phyloP scores from a whole-genome alignment of 2,888 invertebrate genomes.

The Pogonocherus hispidulus region DNA sequence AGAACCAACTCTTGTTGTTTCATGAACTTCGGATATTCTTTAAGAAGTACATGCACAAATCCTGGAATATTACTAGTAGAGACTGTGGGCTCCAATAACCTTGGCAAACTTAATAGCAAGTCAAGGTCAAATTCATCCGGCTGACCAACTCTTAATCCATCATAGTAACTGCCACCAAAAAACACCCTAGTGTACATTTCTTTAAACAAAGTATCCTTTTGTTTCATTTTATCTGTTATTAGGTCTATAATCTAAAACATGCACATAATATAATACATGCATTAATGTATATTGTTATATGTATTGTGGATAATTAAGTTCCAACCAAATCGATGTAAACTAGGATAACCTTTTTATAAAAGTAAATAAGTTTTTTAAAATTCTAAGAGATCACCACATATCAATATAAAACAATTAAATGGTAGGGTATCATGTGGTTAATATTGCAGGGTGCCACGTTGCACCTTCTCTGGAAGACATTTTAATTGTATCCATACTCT shows the following conservation, averaged over 20 bases:
- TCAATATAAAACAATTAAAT: too few relatives aligned
- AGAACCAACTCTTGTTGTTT: constrained; percentile 60
- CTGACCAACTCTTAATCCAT: constrained; percentile 72
- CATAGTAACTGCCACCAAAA: constrained; percentile 74
- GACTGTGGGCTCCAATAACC: constrained; percentile 64
- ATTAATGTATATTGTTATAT: too few relatives aligned
- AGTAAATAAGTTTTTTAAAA: too few relatives aligned
- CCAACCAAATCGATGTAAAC: too few relatives aligned
- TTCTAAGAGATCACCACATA: too few relatives aligned
- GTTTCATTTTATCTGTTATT: constrained; percentile 56
- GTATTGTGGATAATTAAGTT: too few relatives aligned
- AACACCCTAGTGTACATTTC: constrained; percentile 60
- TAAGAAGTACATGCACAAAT: constrained; percentile 68
- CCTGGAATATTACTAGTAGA: constrained; percentile 64
- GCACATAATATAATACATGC: too few relatives aligned
- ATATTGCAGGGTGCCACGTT: too few relatives aligned
- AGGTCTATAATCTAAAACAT: constrained; percentile 40
- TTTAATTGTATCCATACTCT: too few relatives aligned
- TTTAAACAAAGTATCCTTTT: constrained; percentile 60
- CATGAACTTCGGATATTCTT: constrained; percentile 44
- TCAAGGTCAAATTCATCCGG: constrained; percentile 76
- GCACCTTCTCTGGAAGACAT: too few relatives aligned
- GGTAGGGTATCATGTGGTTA: too few relatives aligned
- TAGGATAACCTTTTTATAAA: too few relatives aligned
- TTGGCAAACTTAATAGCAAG: constrained; percentile 71